phyloP scores from a whole-genome alignment of 2,888 invertebrate species.

The Papilio protenor region DNA sequence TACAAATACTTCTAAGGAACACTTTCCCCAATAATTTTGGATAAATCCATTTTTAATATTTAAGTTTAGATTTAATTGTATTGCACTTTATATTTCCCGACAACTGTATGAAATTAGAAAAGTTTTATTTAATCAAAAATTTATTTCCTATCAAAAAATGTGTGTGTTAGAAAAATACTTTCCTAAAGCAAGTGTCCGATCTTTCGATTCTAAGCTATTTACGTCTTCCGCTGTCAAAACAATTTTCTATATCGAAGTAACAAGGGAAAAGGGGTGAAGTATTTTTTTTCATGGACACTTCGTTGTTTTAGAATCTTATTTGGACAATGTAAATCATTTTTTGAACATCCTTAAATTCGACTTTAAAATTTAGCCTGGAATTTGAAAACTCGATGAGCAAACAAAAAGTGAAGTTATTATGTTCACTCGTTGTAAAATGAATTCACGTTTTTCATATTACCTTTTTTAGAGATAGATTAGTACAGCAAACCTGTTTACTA shows the following conservation, averaged over 20 bases:
- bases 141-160: too few relatives aligned
- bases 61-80: not conserved
- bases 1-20: not conserved
- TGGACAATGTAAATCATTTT: slow-evolving; percentile 1
- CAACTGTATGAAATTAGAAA: too few relatives aligned
- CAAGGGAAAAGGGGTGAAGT: slow-evolving; percentile 9
- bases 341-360: not conserved
- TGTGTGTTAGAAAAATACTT: not conserved
- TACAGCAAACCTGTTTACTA: not conserved
- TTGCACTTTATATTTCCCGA: too few relatives aligned
- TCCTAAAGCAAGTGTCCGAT: slow-evolving; percentile 4
- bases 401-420: not conserved
- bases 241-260: slow-evolving; percentile 23
- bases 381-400: not conserved
- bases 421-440: not conserved
- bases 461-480: not conserved
- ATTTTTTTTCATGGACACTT: not conserved
- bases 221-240: slow-evolving; percentile 27
- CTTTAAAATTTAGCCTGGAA: not conserved
- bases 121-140: too few relatives aligned
- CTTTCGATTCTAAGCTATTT: slow-evolving; percentile 7
- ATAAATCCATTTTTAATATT: not conserved
- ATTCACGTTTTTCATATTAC: not conserved
- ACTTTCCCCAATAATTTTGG: too few relatives aligned
- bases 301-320: not conserved